Base-by-base conservation (phyloP, 2,113 vertebrate genomes). In the Pelecanoides urinatrix region DNA sequence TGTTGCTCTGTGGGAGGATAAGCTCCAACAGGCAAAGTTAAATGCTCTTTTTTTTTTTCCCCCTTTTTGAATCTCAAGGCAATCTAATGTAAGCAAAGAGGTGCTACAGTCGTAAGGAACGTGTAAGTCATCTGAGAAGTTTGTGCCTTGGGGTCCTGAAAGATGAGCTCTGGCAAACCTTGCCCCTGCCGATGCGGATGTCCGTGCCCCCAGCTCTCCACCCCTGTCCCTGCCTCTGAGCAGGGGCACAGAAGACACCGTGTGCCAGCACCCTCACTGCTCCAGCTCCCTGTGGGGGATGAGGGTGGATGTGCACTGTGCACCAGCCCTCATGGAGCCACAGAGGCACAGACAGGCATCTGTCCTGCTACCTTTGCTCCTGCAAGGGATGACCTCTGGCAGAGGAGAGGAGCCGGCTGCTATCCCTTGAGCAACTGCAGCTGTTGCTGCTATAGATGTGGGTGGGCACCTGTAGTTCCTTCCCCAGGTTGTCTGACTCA, bases 341-440 rank as follows among this genome's bases (percentile, higher is more conserved):
- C 3, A 4, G 63, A 65, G 3, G 1, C 49, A 61, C 0, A 1
- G 68, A 23, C 21, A 74, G 45, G 10, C 0, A 0, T 65, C 67
- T 84, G 38, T 25, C 59, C 25, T 10, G 8, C 38, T 45, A 3
- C 32, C 47, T 81, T 55, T 89, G 38, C 29, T 74, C 17, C 50
- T 63, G 32, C 59, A 50, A 62, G 27, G 5, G 14, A 23, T 38
- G 45, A 74, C 55, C 25, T 77, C 16, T 32, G 68, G 77, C 22
- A 84, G 50, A 58, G 30, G 40, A 84, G 42, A 75, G 2, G 5
- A 20, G 13, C 22, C 14, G 4, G 65, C 56, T 55, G 26, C 22
- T 76, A 22, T 20, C 13, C 32, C 74, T 67, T 42, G 25, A 47
- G 29, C 38, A 74, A 13, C 32, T 32, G 38, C 80, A 89, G 55